Base-by-base conservation (phyloP, 2,797 vertebrate species). In the Leuciscus waleckii region DNA sequence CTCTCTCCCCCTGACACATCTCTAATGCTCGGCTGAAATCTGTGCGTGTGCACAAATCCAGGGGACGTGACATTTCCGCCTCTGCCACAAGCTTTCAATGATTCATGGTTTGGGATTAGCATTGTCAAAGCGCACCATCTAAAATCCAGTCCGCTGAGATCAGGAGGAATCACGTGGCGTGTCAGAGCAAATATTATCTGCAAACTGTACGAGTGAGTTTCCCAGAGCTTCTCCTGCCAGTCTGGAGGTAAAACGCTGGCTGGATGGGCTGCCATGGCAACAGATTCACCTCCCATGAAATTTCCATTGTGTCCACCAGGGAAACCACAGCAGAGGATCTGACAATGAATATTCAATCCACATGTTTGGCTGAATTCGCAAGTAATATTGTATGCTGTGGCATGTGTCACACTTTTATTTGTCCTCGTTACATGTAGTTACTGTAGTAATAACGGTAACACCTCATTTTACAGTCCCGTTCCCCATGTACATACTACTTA, bases 191-290 rank as follows among this genome's bases (percentile, higher is more conserved):
- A 88, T 87, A 80, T 86, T 26, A 86, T 77, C 70, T 83, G 86
- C 83, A 90, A 85, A 93, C 82, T 70, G 63, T 83, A 80, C 70
- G 26, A 65, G 84, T 39, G 78, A 87, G 85, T 80, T 76, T 77
- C 58, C 76, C 75, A 26, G 71, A 68, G 87, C 89, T 54, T 65
- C 81, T 88, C 79, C 82, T 90, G 74, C 69, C 87, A 90, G 87
- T 88, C 89, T 90, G 87, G 90, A 92, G 91, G 92, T 93, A 91
- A 94, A 91, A 89, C 93, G 93, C 93, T 91, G 92, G 92, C 94
- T 93, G 92, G 84, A 92, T 92, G 81, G 88, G 95, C 90, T 95
- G 91, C 95, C 94, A 96, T 96, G 95, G 94, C 92, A 95, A 96
- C 95, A 92, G 93, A 94, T 94, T 92, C 93, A 95, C 92, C 93